Evolutionary conservation across 1,140 invertebrate genomes (phyloP).

Genomic region (Grapholita molesta): DNA sequence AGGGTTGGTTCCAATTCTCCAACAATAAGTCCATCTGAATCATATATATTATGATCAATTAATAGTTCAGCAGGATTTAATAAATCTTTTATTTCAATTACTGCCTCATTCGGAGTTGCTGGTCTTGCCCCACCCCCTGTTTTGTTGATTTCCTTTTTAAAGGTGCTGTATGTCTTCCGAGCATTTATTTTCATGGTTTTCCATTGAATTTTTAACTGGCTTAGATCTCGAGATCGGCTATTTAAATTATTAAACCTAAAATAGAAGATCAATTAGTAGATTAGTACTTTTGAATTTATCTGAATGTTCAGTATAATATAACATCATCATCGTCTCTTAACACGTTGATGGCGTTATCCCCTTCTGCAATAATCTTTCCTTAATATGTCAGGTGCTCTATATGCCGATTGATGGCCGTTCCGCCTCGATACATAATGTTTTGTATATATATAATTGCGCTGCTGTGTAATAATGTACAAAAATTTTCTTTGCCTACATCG

Average conservation of each 20-base stretch:
- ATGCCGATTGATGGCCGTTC: too few relatives aligned
- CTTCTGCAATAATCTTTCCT: too few relatives aligned
- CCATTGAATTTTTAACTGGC: constrained; percentile 23
- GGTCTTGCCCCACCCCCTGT: background rate
- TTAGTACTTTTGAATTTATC: too few relatives aligned
- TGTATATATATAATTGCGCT: background rate
- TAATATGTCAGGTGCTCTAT: too few relatives aligned
- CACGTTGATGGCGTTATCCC: too few relatives aligned
- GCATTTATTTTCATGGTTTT: constrained; percentile 23
- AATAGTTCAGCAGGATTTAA: constrained; percentile 25
- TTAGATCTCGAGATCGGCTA: constrained; percentile 15
- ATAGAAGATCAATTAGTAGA: too few relatives aligned
- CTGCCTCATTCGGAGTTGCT: background rate
- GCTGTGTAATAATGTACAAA: background rate
- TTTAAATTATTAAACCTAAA: constrained; percentile 21
- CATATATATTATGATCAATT: constrained; percentile 20
- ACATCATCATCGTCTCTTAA: too few relatives aligned
- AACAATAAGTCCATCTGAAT: constrained; percentile 20
- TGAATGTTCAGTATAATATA: too few relatives aligned
- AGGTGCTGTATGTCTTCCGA: background rate
- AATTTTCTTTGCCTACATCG: background rate
- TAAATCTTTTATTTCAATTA: constrained; percentile 21
- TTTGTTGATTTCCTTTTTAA: constrained; percentile 17
- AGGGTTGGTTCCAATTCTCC: too few relatives aligned
- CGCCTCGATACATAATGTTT: too few relatives aligned